These are phyloP conservation scores for Neolamprologus modestus DNA, from an alignment of 2,113 vertebrate genomes.

Conservation along the genomic window DNA sequence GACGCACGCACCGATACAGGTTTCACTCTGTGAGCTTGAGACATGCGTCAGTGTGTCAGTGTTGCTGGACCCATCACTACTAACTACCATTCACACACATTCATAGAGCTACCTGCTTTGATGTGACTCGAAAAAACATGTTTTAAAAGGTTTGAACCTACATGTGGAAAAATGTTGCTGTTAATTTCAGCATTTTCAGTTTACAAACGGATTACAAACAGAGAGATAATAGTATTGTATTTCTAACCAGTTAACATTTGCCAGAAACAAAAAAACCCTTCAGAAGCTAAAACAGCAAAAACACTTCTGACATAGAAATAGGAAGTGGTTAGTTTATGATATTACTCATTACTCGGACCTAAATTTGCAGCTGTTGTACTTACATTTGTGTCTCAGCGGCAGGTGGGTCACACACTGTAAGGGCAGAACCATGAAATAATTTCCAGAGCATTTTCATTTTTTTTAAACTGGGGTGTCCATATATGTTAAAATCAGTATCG, in stretches of 20 bases:
- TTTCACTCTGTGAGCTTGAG: too few relatives aligned
- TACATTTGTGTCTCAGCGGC: background rate
- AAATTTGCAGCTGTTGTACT: background rate
- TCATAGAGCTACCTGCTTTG: accelerated
- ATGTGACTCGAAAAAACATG: background rate
- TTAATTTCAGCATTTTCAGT: background rate
- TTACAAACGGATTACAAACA: background rate
- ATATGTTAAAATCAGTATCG: background rate
- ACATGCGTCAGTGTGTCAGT: accelerated
- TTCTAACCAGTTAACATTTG: background rate
- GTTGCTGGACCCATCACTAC: too few relatives aligned
- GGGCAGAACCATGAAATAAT: background rate
- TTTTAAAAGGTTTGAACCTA: background rate
- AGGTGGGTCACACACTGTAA: background rate
- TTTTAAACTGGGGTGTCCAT: background rate
- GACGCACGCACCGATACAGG: too few relatives aligned
- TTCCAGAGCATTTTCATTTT: background rate
- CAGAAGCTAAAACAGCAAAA: background rate
- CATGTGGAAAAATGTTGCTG: background rate
- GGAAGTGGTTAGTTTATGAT: background rate
- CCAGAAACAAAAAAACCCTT: background rate
- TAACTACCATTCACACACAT: too few relatives aligned
- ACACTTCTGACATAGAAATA: accelerated
- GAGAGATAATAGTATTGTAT: background rate
- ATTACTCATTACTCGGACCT: background rate